A percentile compares a stretch with the other conserved stretches of the same genome.
phyloP scores from a whole-genome alignment of 2,888 invertebrate species.

The Mimas tiliae region DNA sequence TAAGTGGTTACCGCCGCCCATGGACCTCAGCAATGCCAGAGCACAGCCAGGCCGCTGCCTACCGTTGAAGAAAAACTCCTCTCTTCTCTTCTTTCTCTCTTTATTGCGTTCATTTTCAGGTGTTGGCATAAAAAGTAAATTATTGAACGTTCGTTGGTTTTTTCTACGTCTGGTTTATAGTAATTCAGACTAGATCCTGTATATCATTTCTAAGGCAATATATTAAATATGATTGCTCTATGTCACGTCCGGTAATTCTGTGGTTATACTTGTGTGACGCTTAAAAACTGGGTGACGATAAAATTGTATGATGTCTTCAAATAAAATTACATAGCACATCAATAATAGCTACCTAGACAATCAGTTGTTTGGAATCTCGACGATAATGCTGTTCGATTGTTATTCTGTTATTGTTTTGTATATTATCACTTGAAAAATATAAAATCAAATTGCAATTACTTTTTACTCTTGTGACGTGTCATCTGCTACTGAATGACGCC shows the following conservation, averaged over 20 bases:
- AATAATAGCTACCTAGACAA: slow-evolving; percentile 25
- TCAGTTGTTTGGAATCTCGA: slow-evolving; percentile 22
- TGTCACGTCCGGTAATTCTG: slow-evolving; percentile 54
- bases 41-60: too few species aligned
- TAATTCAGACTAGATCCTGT: neutral
- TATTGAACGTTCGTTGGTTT: neutral
- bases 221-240: slow-evolving; percentile 50
- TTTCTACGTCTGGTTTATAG: neutral
- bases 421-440: slow-evolving; percentile 4
- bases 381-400: slow-evolving; percentile 4
- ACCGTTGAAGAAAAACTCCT: too few species aligned
- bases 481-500: too few species aligned
- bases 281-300: slow-evolving; percentile 40
- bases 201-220: slow-evolving; percentile 42
- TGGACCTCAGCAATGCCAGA: too few species aligned
- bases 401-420: slow-evolving; percentile 1
- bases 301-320: slow-evolving; percentile 27
- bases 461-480: neutral
- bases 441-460: neutral
- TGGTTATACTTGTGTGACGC: slow-evolving; percentile 41
- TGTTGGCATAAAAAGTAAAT: neutral
- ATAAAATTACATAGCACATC: slow-evolving; percentile 23
- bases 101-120: too few species aligned
- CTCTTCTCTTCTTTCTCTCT: too few species aligned
- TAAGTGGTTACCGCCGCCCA: too few species aligned